Evolutionary conservation across 2,113 vertebrate genomes (phyloP), one percentile per base, ranked within the genome.

Genomic region (Myiozetetes cayanensis): DNA sequence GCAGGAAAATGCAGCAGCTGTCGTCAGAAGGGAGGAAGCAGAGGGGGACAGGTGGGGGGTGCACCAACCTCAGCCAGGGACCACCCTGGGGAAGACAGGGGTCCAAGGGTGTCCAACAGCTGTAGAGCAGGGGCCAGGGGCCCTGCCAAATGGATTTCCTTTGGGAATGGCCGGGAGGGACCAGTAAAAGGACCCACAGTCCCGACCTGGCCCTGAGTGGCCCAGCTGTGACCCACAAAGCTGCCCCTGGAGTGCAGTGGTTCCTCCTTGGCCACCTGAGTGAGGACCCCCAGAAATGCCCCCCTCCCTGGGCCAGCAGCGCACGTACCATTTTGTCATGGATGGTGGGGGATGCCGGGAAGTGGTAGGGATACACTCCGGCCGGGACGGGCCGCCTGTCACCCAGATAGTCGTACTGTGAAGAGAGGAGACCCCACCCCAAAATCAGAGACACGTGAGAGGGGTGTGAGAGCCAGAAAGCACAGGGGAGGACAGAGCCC

Each of bases 241-340:
- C 50, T 77, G 56, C 12, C 63, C 14, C 28, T 44, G 23, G 49
- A 71, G 55, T 0, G 14, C 33, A n/a, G 30, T 0, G 1, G 37
- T 31, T 86, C 52, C 30, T 78, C 53, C 70, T 75, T 6, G 2
- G 15, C 19, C 33, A 3, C 30, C 47, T 0, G 37, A 37, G 37
- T 37, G 37, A 37, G 37, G 37, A 37, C 37, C 37, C 37, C 37
- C 37, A 1, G 9, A 10, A 22, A 7, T 18, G 25, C 1, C 50
- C 50, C 7, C 1, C 17, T 53, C 33, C 85, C 65, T 0, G 8
- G 53, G 61, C 65, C 62, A 27, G 66, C 18, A 18, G 72, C 2
- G 2, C 37, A 98, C 98, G 0, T 98, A 99, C 99, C 99, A 99
- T 99, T 97, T 99, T 99, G 97, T 98, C 98, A 19, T 99, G 99